Conservation (phyloP, 2,888 invertebrate genomes). For the Caenorhabditis plicata region DNA sequence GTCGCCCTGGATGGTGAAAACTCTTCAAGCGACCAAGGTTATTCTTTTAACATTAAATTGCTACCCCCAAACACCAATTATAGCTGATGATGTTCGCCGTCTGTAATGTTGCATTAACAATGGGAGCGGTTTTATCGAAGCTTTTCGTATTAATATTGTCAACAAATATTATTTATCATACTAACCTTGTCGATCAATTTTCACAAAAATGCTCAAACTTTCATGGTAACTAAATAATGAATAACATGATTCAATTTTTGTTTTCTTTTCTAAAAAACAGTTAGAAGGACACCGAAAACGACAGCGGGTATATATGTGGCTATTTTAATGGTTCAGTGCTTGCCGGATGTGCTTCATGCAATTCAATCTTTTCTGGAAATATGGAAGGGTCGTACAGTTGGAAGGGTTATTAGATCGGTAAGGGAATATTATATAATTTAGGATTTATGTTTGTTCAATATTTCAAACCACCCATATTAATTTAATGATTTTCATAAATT, state of each 20-base stretch:
- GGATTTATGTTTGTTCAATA: no score
- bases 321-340: slow-evolving; percentile 51
- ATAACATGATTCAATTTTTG: neutral
- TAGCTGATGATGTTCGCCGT: slow-evolving; percentile 52
- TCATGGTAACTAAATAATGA: slow-evolving; percentile 1
- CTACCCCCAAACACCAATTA: slow-evolving; percentile 5
- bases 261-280: no score
- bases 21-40: slow-evolving; percentile 47
- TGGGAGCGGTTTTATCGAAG: slow-evolving; percentile 56
- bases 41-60: neutral
- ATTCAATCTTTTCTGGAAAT: slow-evolving; percentile 38
- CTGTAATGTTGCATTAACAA: slow-evolving; percentile 39
- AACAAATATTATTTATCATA: slow-evolving; percentile 46
- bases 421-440: no score
- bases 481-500: no score
- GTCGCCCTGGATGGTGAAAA: slow-evolving; percentile 49
- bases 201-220: slow-evolving; percentile 18
- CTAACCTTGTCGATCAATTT: slow-evolving; percentile 21
- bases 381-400: slow-evolving; percentile 27
- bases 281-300: slow-evolving; percentile 32
- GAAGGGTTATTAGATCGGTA: slow-evolving; percentile 16
- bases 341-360: slow-evolving; percentile 51
- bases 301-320: slow-evolving; percentile 41
- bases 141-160: slow-evolving; percentile 48
- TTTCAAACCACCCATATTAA: no score